Evolutionary conservation across 2,888 invertebrate species (phyloP).

Genomic region (Boloria euphrosyne): DNA sequence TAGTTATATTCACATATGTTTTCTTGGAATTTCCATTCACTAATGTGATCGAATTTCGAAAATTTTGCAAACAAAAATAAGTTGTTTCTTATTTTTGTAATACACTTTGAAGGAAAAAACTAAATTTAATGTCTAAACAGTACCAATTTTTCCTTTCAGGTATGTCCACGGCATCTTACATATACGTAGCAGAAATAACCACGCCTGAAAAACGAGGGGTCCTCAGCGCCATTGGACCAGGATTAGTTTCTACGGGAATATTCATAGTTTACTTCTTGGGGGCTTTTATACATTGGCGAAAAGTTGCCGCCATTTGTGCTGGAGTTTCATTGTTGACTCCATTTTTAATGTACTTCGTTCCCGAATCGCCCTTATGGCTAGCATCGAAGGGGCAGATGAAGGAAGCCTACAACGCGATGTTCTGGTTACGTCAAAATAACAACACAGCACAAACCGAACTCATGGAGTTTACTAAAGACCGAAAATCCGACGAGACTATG

Average conservation of each 20-base stretch:
- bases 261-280: slow-evolving; percentile 86
- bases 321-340: slow-evolving; percentile 81
- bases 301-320: slow-evolving; percentile 84
- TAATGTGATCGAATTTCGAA: too few relatives aligned
- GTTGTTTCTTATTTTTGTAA: too few relatives aligned
- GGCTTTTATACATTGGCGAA: slow-evolving; percentile 85
- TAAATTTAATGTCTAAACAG: not conserved
- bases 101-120: too few relatives aligned
- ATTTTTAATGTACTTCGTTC: slow-evolving; percentile 83
- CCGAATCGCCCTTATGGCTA: slow-evolving; percentile 87
- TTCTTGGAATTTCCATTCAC: too few relatives aligned
- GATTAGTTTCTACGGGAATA: slow-evolving; percentile 87
- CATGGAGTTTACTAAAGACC: slow-evolving; percentile 80
- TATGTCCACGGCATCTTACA: slow-evolving; percentile 86
- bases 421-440: slow-evolving; percentile 85
- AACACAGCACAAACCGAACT: slow-evolving; percentile 84
- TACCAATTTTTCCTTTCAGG: slow-evolving; percentile 67
- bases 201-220: slow-evolving; percentile 86
- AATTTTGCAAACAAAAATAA: too few relatives aligned
- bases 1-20: too few relatives aligned
- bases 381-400: slow-evolving; percentile 83
- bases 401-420: slow-evolving; percentile 83
- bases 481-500: slow-evolving; percentile 65
- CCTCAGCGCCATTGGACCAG: slow-evolving; percentile 86
- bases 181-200: slow-evolving; percentile 86